A percentile compares a stretch with the other conserved stretches of the same genome.
phyloP scores from a whole-genome alignment of 2,888 invertebrate genomes.

The Cosmorhoe ocellata region DNA sequence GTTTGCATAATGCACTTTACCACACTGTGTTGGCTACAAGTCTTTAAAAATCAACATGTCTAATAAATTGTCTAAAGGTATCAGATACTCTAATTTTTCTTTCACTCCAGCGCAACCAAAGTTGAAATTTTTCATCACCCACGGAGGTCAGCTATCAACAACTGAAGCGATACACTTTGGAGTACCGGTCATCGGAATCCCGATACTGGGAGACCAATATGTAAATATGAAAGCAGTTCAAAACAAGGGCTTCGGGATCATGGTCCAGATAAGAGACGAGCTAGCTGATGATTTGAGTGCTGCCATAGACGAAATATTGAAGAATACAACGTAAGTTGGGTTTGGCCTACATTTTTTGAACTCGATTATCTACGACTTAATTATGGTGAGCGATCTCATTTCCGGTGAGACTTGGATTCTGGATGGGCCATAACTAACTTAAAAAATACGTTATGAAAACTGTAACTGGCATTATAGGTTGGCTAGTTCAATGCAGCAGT shows the following conservation, averaged over 20 bases:
- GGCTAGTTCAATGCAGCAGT: too few relatives aligned
- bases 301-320: conserved; percentile 54
- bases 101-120: conserved; percentile 56
- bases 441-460: too few relatives aligned
- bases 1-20: too few relatives aligned
- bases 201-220: conserved; percentile 58
- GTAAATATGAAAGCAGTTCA: conserved; percentile 56
- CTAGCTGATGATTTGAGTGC: conserved; percentile 42
- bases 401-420: too few relatives aligned
- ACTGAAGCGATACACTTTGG: conserved; percentile 63
- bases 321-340: conserved; percentile 36
- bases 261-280: conserved; percentile 46
- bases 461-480: too few relatives aligned
- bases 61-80: too few relatives aligned
- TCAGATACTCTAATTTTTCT: too few relatives aligned
- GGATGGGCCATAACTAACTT: too few relatives aligned
- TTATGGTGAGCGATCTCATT: too few relatives aligned
- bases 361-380: too few relatives aligned
- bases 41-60: too few relatives aligned
- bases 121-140: conserved; percentile 59
- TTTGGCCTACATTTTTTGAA: not conserved
- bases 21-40: too few relatives aligned
- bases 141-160: conserved; percentile 66
- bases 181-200: conserved; percentile 65
- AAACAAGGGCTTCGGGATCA: conserved; percentile 54